These are phyloP conservation scores for Blera fallax DNA, from an alignment of 2,888 invertebrate genomes.

Conservation along the genomic window DNA sequence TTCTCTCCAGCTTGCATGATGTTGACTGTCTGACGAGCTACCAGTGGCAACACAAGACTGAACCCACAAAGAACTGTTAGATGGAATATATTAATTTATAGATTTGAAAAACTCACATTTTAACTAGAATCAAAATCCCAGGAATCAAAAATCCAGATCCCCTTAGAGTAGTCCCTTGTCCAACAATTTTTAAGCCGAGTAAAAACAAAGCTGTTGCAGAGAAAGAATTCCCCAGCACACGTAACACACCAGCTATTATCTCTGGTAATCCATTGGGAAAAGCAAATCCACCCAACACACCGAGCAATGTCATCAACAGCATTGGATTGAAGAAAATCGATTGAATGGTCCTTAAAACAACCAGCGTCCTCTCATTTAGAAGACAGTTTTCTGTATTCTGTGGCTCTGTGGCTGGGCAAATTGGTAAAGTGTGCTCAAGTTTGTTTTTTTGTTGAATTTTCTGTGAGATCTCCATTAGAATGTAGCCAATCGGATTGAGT, in stretches of 20 bases:
- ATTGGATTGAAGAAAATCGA: conserved; percentile 94
- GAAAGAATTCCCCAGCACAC: conserved; percentile 93
- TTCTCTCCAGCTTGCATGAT: conserved; percentile 87
- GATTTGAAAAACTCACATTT: conserved; percentile 86
- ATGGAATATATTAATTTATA: not conserved
- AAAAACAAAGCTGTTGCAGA: conserved; percentile 95
- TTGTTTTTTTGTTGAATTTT: conserved; percentile 80
- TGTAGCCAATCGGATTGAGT: conserved; percentile 95
- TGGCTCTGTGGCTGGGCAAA: conserved; percentile 79
- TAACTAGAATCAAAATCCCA: conserved; percentile 93
- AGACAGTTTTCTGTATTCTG: conserved; percentile 76
- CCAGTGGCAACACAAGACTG: conserved; percentile 91
- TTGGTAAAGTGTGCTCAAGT: conserved; percentile 75
- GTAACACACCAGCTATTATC: conserved; percentile 88
- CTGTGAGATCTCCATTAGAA: conserved; percentile 90
- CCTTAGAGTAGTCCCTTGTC: conserved; percentile 90
- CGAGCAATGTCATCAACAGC: conserved; percentile 95
- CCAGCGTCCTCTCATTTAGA: conserved; percentile 76
- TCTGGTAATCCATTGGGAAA: conserved; percentile 91
- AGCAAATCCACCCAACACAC: conserved; percentile 91
- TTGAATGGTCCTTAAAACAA: conserved; percentile 83
- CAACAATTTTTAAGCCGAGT: conserved; percentile 95
- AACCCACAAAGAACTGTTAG: conserved; percentile 73
- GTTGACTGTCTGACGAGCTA: conserved; percentile 93
- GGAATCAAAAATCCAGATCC: conserved; percentile 92